phyloP scores from a whole-genome alignment of 2,888 invertebrate genomes.

The Idaea straminata region DNA sequence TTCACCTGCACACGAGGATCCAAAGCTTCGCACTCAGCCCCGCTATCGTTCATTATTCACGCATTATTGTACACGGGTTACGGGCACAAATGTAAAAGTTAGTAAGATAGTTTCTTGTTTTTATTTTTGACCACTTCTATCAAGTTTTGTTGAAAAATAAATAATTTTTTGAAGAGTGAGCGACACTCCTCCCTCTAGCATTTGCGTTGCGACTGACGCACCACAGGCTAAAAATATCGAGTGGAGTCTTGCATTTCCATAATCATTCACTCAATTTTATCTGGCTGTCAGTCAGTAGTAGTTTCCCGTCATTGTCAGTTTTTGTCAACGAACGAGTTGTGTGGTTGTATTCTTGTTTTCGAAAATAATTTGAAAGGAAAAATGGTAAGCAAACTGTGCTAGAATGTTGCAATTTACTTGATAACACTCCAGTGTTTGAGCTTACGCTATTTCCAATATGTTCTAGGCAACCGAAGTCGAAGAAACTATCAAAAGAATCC shows the following conservation, averaged over 20 bases:
- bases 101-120: constrained; percentile 27
- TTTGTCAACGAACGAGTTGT: background rate
- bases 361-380: background rate
- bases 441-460: background rate
- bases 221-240: background rate
- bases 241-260: background rate
- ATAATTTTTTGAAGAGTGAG: background rate
- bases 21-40: constrained; percentile 84
- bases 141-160: constrained; percentile 4
- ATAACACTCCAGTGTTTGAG: background rate
- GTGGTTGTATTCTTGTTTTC: background rate
- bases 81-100: constrained; percentile 41
- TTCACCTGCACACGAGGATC: constrained; percentile 90
- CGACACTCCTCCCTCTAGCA: background rate
- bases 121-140: background rate
- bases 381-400: background rate
- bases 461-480: constrained; percentile 92
- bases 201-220: background rate
- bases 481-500: constrained; percentile 98
- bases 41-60: constrained; percentile 81
- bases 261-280: background rate
- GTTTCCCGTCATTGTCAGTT: background rate
- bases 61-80: constrained; percentile 53
- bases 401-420: background rate
- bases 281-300: background rate